These are phyloP conservation scores for Schlechtendalia chinensis DNA, from an alignment of 1,140 invertebrate genomes.

Conservation along the genomic window DNA sequence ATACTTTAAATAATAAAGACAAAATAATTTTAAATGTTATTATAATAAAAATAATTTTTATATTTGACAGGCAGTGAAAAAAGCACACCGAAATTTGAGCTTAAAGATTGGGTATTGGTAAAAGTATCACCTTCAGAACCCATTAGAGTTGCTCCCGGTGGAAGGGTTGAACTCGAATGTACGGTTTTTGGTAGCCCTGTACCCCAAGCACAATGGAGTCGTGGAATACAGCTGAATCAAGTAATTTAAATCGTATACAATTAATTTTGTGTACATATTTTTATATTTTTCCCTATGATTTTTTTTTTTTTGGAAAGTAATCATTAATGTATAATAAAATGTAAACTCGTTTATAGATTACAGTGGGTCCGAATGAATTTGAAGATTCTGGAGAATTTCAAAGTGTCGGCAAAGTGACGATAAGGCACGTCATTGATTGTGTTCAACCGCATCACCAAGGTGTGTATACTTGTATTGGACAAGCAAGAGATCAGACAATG, in stretches of 20 bases:
- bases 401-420: slow-evolving; percentile 33
- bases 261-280: no score
- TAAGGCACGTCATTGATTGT: slow-evolving; percentile 35
- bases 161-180: slow-evolving; percentile 42
- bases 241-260: not conserved
- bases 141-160: slow-evolving; percentile 29
- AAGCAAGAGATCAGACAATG: slow-evolving; percentile 32
- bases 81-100: slow-evolving; percentile 23
- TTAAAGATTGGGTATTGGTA: slow-evolving; percentile 43
- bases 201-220: slow-evolving; percentile 36
- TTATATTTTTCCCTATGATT: not conserved
- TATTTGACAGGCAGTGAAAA: slow-evolving; percentile 1
- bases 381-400: slow-evolving; percentile 38
- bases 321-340: not conserved
- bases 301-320: no score
- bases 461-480: slow-evolving; percentile 28
- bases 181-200: slow-evolving; percentile 42
- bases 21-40: not conserved
- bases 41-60: not conserved
- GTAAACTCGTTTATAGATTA: not conserved
- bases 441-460: slow-evolving; percentile 44
- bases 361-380: slow-evolving; percentile 39
- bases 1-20: not conserved
- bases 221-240: slow-evolving; percentile 38
- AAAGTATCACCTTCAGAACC: slow-evolving; percentile 8